Evolutionary conservation across 2,797 vertebrate species (phyloP).

Genomic region (Brotula barbata): DNA sequence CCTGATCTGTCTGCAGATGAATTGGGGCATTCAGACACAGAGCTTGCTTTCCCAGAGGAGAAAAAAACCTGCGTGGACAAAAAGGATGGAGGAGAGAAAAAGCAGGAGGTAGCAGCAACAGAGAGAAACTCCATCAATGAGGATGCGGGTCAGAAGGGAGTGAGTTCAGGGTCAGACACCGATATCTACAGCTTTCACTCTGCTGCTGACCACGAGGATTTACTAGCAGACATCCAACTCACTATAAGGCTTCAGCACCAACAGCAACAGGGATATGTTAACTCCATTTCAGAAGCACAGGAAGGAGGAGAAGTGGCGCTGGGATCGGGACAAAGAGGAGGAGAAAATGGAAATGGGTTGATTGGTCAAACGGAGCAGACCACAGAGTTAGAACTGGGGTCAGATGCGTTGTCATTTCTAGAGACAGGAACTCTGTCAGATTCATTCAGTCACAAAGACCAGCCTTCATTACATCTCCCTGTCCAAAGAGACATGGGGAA

Average conservation of each 20-base stretch:
- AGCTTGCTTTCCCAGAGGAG: constrained; percentile 51
- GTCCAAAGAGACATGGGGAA: constrained; percentile 22
- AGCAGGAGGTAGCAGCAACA: constrained; percentile 65
- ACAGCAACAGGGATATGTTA: constrained; percentile 80
- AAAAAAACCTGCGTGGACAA: constrained; percentile 15
- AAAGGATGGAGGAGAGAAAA: constrained; percentile 61
- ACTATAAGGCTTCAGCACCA: constrained; percentile 90
- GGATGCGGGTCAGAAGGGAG: constrained; percentile 86
- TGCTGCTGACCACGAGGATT: constrained; percentile 92
- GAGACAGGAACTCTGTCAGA: constrained; percentile 62
- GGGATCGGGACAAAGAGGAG: constrained; percentile 48
- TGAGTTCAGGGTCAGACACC: constrained; percentile 94
- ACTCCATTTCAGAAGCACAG: constrained; percentile 57
- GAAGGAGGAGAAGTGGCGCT: constrained; percentile 54
- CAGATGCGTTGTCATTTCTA: constrained; percentile 73
- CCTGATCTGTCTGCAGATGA: constrained; percentile 87
- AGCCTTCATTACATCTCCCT: constrained; percentile 36
- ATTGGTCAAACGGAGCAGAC: constrained; percentile 68
- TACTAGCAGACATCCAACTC: constrained; percentile 97
- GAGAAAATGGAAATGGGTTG: constrained; percentile 68
- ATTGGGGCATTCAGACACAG: constrained; percentile 86
- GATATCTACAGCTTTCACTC: constrained; percentile 99
- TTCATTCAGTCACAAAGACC: constrained; percentile 44
- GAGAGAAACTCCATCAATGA: constrained; percentile 65
- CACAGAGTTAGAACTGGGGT: constrained; percentile 68